Evolutionary conservation across 2,113 vertebrate genomes (phyloP).

Genomic region (Rutilus rutilus): DNA sequence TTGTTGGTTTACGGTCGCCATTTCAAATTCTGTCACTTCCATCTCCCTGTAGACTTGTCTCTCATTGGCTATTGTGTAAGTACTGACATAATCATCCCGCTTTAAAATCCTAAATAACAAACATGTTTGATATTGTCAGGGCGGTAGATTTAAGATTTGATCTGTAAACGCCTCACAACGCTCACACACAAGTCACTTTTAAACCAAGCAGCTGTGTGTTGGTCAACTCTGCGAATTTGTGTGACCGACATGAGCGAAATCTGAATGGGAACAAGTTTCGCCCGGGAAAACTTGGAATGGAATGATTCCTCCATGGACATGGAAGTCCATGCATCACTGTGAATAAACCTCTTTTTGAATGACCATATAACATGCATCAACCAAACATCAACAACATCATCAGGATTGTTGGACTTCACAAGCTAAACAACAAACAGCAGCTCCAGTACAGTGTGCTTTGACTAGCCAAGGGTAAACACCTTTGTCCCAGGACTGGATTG

Average conservation of each 20-base stretch:
- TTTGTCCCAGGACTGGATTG: conserved; percentile 67
- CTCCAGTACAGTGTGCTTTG: conserved; percentile 51
- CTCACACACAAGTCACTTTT: too few relatives aligned
- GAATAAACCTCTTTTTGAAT: background rate
- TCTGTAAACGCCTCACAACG: too few relatives aligned
- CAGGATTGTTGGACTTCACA: background rate
- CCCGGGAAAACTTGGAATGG: background rate
- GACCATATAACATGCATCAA: background rate
- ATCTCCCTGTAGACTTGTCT: too few relatives aligned
- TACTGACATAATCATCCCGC: too few relatives aligned
- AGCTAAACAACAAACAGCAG: conserved; percentile 43
- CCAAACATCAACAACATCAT: background rate
- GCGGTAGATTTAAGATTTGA: too few relatives aligned
- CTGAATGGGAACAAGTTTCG: background rate
- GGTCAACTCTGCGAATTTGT: background rate
- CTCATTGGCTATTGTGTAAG: too few relatives aligned
- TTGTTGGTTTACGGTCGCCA: too few relatives aligned
- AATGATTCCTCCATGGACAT: background rate
- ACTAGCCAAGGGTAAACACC: conserved; percentile 70
- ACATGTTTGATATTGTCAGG: too few relatives aligned
- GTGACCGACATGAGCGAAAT: background rate
- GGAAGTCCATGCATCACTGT: background rate
- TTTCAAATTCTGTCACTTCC: too few relatives aligned
- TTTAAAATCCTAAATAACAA: too few relatives aligned
- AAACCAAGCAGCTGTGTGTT: background rate